Base-by-base conservation (phyloP, 2,888 invertebrate genomes). In the Heliothis peltigera region DNA sequence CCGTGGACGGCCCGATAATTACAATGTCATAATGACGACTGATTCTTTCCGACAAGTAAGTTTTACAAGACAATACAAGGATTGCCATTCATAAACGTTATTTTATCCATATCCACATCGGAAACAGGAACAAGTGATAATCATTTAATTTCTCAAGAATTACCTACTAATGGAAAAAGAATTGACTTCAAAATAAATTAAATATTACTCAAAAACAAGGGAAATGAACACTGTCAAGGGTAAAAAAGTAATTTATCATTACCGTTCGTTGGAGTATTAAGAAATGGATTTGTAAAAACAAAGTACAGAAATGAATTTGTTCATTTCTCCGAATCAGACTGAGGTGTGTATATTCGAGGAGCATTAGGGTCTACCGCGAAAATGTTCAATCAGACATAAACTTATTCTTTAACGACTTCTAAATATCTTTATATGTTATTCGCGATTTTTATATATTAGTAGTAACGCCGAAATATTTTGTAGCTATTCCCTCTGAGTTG, bases 181-280 rank as follows among this genome's bases (percentile, higher is more conserved):
- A 66, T 70, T 44, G 64, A 66, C 19, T 49, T 55, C 10, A 61
- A 60, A 66, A 57, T 71, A 62, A 79, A 75, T 35, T 71, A 48
- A 59, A 65, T 56, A 42, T 6, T 48, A 47, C 57, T 61, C 21
- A 63, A 72, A 75, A 76, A 67, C 66, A 49, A 56, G 64, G 57
- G 64, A 58, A 72, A 59, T 49, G 18, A 53, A 48, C 52, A 65
- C 70, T 51, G 8, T n/a, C 62, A 58, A 72, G 77, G 69, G n/a
- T 52, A 60, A 39, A 52, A 53, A 53, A 18, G 58, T 49, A 64
- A 79, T 77, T 76, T 52, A 79, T 77, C 77, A 79, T 71, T 51
- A 74, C 58, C 42, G 44, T 19, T 43, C 15, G 42, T 19, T 35
- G 17, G 17, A 48, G 18, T 56, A 10, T 8, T 32, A 68, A n/a